Evolutionary conservation across 2,888 invertebrate species (phyloP).

Genomic region (Mimachlamys varia): DNA sequence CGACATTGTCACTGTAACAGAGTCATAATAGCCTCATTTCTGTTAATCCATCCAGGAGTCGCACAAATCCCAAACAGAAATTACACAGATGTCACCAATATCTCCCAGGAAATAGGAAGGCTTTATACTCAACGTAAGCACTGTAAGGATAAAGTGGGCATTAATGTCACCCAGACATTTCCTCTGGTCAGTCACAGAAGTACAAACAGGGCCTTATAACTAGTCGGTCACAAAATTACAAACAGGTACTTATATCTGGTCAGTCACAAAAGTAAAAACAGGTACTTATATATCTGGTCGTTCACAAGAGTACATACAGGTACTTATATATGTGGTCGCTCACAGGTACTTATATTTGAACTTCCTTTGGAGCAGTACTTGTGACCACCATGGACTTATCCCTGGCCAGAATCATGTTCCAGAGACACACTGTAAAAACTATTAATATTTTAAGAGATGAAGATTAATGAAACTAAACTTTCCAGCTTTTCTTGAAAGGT

Average conservation of each 20-base stretch:
- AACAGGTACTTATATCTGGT: too few relatives aligned
- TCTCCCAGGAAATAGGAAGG: background rate
- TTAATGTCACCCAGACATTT: background rate
- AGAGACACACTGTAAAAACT: background rate
- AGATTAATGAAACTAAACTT: background rate
- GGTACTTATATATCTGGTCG: too few relatives aligned
- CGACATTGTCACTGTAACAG: background rate
- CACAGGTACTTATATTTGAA: background rate
- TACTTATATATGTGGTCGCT: background rate
- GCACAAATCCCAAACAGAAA: background rate
- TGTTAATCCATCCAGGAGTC: background rate
- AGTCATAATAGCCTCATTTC: background rate
- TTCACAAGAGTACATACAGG: too few relatives aligned
- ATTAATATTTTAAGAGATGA: background rate
- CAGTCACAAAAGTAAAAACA: too few relatives aligned
- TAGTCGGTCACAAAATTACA: too few relatives aligned
- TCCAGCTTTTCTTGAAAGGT: background rate
- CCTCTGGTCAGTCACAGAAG: background rate
- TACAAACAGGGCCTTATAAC: too few relatives aligned
- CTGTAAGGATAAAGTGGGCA: background rate
- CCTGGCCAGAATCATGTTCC: background rate
- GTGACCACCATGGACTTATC: background rate
- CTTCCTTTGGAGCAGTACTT: background rate
- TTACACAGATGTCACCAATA: background rate
- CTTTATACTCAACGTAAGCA: background rate